Evolutionary conservation across 2,888 invertebrate species (phyloP).

Genomic region (Tenodera sinensis): DNA sequence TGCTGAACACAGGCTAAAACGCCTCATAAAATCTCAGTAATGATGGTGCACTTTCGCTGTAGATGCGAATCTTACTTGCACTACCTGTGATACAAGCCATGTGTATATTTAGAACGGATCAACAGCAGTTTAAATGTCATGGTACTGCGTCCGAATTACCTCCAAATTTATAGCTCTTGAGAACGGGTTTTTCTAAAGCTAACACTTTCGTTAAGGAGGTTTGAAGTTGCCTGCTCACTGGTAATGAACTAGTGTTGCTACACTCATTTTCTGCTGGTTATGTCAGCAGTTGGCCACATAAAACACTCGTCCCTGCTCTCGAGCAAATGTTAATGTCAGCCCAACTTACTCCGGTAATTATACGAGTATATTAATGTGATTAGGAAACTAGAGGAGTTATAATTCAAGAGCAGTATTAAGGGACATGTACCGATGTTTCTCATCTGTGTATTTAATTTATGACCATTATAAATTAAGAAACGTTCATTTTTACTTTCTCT

Average conservation of each 20-base stretch:
- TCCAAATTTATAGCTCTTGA: not conserved
- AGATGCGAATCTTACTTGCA: not conserved
- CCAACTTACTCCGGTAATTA: not conserved
- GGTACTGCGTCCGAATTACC: not conserved
- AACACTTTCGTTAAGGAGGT: not conserved
- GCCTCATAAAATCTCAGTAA: not conserved
- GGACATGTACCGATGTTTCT: too few relatives aligned
- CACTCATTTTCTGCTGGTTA: not conserved
- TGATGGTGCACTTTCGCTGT: not conserved
- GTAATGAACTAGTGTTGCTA: not conserved
- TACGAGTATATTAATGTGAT: too few relatives aligned
- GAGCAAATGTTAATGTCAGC: not conserved
- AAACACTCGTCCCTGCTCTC: not conserved
- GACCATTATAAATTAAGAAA: too few relatives aligned
- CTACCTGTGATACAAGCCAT: too few relatives aligned
- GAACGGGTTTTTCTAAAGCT: not conserved
- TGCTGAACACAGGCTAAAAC: not conserved
- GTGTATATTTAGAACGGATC: not conserved
- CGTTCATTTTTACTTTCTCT: too few relatives aligned
- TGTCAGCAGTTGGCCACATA: not conserved
- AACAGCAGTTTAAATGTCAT: not conserved
- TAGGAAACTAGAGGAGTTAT: too few relatives aligned
- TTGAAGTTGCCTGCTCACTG: not conserved
- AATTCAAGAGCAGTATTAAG: too few relatives aligned
- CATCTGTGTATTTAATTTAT: too few relatives aligned